These are phyloP conservation scores for Asarcornis scutulata DNA, from an alignment of 2,113 vertebrate genomes.

Conservation along the genomic window DNA sequence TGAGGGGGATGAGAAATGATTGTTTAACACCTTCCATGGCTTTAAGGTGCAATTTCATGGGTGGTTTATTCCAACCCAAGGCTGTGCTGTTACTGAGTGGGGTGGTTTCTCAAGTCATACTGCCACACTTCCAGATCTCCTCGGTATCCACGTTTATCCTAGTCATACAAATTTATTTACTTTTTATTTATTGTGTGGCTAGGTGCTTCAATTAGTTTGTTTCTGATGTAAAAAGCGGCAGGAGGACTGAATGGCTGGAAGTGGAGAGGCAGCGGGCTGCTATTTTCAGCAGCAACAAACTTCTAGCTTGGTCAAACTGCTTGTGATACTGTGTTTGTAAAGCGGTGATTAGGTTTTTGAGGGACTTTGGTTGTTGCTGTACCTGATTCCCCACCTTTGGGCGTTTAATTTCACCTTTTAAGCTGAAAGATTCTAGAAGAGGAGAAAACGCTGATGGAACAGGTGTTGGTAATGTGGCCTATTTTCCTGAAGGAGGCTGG, in stretches of 20 bases:
- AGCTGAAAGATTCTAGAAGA: not conserved
- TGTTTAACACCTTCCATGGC: not conserved
- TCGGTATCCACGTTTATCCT: not conserved
- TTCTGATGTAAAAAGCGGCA: not conserved
- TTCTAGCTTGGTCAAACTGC: not conserved
- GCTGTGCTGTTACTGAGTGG: not conserved
- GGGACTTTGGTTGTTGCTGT: not conserved
- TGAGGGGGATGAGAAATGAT: not conserved
- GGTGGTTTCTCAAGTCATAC: not conserved
- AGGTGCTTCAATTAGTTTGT: not conserved
- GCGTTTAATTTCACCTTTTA: slow-evolving; percentile 1
- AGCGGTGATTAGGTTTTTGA: not conserved
- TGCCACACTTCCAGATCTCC: rapidly evolving
- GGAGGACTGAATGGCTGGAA: not conserved
- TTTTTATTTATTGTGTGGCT: not conserved
- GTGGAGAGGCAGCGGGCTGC: not conserved
- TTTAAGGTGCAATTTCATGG: not conserved
- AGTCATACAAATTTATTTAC: not conserved
- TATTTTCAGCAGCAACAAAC: not conserved
- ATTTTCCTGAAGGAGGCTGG: slow-evolving; percentile 41
- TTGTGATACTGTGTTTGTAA: not conserved
- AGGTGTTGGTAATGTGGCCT: not conserved
- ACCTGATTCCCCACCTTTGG: not conserved
- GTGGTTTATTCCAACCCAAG: not conserved
- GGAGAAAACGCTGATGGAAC: slow-evolving; percentile 16